Base-by-base conservation (phyloP, 2,888 invertebrate species). In the Labia minor region DNA sequence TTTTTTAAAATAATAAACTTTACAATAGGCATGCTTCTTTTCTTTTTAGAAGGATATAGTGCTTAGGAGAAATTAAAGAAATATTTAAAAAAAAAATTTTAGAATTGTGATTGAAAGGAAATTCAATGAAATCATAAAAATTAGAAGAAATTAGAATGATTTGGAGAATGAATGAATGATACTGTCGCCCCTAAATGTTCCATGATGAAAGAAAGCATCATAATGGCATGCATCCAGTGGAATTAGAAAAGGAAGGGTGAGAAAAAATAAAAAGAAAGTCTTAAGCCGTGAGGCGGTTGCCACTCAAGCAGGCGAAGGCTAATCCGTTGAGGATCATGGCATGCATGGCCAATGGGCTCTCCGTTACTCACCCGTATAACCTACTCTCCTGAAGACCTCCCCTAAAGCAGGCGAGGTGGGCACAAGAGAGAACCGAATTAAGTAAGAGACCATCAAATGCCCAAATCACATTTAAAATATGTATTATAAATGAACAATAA, bases 351-450 rank as follows among this genome's bases (percentile, higher is more conserved):
- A 49, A n/a, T 49, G 49, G 49, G 49, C 49, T n/a, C 49, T 49
- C 49, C 49, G 69, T 73, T 73, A 83, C 84, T 85, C 79, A 84
- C 86, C 92, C 92, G 81, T 92, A 92, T 80, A 92, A 85, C 80
- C 90, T 88, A 85, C 89, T 90, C 82, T 92, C 92, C 80, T 89
- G 89, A 81, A 91, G 88, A 83, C 90, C 90, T 85, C 88, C 87
- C 87, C 90, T 91, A 69, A 49, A 49, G 49, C 49, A 49, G 49
- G 49, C 49, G 49, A 49, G 49, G 49, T 49, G 16, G 49, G 49
- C 49, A 67, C 61, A 68, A 69, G 67, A 68, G 37, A 69, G 66
- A 70, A 67, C 49, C 49, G 49, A 49, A 49, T 49, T 49, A n/a
- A 49, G 49, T 10, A 4, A 49, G 49, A 4, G 49, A 14, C 49